Base-by-base conservation (phyloP, 2,888 invertebrate species). In the Ormia ochracea region DNA sequence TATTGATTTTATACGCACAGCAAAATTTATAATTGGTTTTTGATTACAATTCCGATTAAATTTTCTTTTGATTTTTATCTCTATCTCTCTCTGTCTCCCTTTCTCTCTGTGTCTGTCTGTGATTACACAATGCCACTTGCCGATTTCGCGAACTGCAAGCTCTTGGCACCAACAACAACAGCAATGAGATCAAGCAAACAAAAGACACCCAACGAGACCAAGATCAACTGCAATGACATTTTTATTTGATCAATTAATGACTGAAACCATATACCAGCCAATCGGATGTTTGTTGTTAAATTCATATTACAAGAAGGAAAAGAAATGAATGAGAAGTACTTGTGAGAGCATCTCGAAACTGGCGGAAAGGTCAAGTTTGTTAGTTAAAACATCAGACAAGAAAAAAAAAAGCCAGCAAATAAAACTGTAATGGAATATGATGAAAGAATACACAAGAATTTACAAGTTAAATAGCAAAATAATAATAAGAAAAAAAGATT, bases 181-280 rank as follows among this genome's bases (percentile, higher is more conserved):
- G 19, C 56, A 43, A 43, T 3, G 1, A 61, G 3, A 21, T 10
- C 23, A 36, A 33, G 1, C 3, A 17, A 9, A 63, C 17, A 10
- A 58, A 74, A 77, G 76, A 69, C 76, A 54, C 69, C 76, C 69
- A 76, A 31, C 43, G 61, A 33, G 54, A 61, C 33, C 50, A 41
- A 45, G 54, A 45, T 69, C 68, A 36, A 73, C 72, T 73, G 76
- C 80, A 77, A 77, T 80, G 80, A 68, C 80, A 77, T 73, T 77
- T 80, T 80, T 80, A 80, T 80, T 80, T 80, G 77, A 80, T 80
- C 80, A 80, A 80, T 80, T 80, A 80, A 80, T 80, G 61, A 43
- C 43, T 23, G n/a, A 45, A 6, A 65, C 12, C n/a, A 6, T 26
- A 19, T 4, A 23, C 17, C 3, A 14, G 14, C 36, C 23, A 36